Conservation (phyloP, 2,113 vertebrate species). For the Gavia stellata region DNA sequence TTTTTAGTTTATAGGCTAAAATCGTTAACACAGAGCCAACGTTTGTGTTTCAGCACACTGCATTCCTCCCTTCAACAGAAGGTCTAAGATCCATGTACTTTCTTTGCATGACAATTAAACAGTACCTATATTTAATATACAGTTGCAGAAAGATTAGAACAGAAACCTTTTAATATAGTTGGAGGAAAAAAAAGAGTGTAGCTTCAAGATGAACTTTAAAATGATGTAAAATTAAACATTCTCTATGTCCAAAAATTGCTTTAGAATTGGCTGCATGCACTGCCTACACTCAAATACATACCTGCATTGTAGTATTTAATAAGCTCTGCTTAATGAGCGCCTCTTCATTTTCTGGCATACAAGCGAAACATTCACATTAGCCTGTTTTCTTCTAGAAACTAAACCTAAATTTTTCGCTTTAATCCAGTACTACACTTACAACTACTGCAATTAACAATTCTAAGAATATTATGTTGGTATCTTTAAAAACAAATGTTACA, state of each 20-base stretch:
- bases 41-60: background rate
- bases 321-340: background rate
- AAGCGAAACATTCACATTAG: background rate
- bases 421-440: background rate
- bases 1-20: background rate
- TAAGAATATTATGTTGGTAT: background rate
- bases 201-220: background rate
- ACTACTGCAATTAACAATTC: background rate
- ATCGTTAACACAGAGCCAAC: background rate
- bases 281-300: background rate
- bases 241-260: accelerated
- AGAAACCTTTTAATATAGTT: background rate
- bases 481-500: background rate
- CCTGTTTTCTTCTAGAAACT: background rate
- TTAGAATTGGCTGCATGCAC: background rate
- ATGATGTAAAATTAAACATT: background rate
- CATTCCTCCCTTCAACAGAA: background rate
- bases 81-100: background rate
- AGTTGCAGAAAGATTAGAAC: background rate
- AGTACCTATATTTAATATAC: background rate
- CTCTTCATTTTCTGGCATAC: background rate
- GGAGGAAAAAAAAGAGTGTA: background rate
- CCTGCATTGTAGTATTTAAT: background rate
- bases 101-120: background rate
- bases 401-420: background rate